Percentiles rank a stretch among this genome's conserved stretches.
Evolutionary conservation across 2,797 vertebrate species (phyloP).

Genomic region (Intellagama lesueurii): DNA sequence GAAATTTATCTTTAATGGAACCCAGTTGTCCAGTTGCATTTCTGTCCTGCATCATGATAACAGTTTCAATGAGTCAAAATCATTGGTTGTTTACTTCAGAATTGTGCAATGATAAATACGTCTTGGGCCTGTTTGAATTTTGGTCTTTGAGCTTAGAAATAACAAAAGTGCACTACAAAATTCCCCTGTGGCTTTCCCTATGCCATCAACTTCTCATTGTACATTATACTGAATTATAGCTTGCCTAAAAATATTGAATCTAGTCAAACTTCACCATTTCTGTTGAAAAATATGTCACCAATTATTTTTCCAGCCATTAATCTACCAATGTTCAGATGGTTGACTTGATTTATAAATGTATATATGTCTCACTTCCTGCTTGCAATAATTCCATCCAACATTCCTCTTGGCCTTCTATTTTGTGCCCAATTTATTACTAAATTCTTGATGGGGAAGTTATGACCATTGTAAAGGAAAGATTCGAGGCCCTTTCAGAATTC

Average conservation of each 20-base stretch:
- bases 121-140: neutral
- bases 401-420: slow-evolving; percentile 31
- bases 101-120: neutral
- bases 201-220: slow-evolving; percentile 45
- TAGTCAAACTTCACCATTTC: slow-evolving; percentile 49
- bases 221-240: slow-evolving; percentile 54
- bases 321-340: slow-evolving; percentile 46
- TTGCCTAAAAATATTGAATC: slow-evolving; percentile 55
- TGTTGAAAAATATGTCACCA: slow-evolving; percentile 42
- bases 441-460: slow-evolving; percentile 3
- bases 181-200: slow-evolving; percentile 1
- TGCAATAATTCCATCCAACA: neutral
- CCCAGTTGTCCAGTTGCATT: neutral
- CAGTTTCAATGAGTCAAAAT: neutral
- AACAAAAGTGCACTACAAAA: neutral
- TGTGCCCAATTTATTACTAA: slow-evolving; percentile 13
- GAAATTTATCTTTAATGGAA: neutral
- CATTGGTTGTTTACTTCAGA: neutral
- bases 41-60: neutral
- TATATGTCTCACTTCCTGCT: slow-evolving; percentile 24
- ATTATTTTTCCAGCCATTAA: slow-evolving; percentile 64
- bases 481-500: neutral
- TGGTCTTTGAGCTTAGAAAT: slow-evolving; percentile 18
- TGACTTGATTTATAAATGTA: slow-evolving; percentile 53
- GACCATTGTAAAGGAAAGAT: neutral